A percentile compares a stretch with the other conserved stretches of the same genome.
Conservation (phyloP, 23 tunicate genomes). For the Styela plicata region DNA sequence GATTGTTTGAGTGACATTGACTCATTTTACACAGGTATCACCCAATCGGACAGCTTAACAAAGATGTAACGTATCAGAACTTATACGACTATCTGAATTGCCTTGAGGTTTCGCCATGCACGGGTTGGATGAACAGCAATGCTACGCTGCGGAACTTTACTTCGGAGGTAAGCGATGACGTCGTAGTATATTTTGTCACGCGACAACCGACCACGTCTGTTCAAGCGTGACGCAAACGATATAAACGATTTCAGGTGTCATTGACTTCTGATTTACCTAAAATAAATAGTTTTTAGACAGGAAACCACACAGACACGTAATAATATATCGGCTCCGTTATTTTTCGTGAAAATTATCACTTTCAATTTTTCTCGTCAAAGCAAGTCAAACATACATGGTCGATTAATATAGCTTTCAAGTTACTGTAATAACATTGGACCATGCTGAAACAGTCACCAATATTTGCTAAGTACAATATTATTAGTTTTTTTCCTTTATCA, state of each 20-base stretch:
- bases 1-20: no score
- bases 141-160: conserved; percentile 76
- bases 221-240: background rate
- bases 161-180: conserved; percentile 42
- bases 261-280: background rate
- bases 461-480: no score
- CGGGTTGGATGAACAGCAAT: conserved; percentile 96
- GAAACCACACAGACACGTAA: background rate
- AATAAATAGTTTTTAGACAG: background rate
- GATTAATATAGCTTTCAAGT: background rate
- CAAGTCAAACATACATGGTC: background rate
- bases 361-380: background rate
- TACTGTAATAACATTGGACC: no score
- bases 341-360: background rate
- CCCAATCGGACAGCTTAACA: conserved; percentile 70
- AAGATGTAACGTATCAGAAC: conserved; percentile 69
- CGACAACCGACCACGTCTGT: background rate
- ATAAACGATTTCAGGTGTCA: background rate
- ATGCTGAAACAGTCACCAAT: no score
- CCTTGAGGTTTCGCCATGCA: conserved; percentile 85
- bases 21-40: conserved; percentile 80
- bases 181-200: background rate
- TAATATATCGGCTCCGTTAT: background rate
- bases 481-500: no score
- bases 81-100: conserved; percentile 76